Evolutionary conservation across 2,113 vertebrate species (phyloP).

Genomic region (Chamaetylas fuelleborni): DNA sequence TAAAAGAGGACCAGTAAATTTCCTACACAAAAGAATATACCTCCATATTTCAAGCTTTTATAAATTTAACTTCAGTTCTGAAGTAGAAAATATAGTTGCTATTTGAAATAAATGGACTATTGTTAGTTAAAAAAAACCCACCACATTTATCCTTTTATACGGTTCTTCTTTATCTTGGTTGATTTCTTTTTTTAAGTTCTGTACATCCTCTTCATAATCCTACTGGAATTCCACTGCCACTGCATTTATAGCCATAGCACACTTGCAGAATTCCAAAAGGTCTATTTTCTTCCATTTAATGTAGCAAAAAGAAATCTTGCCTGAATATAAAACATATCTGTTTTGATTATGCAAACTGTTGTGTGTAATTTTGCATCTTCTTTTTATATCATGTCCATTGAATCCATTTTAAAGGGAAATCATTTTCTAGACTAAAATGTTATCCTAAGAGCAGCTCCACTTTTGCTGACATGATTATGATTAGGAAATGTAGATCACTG

Average conservation of each 20-base stretch:
- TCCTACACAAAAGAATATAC: neutral
- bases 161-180: neutral
- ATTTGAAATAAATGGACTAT: slow-evolving; percentile 29
- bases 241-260: slow-evolving; percentile 66
- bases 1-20: slow-evolving; percentile 12
- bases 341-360: slow-evolving; percentile 85
- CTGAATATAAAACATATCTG: slow-evolving; percentile 81
- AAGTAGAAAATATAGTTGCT: slow-evolving; percentile 1
- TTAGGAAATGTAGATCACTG: slow-evolving; percentile 81
- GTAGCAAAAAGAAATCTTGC: slow-evolving; percentile 76
- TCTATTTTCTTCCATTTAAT: slow-evolving; percentile 79
- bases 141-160: neutral
- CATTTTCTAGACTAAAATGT: slow-evolving; percentile 82
- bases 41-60: neutral
- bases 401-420: slow-evolving; percentile 83
- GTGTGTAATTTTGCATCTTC: slow-evolving; percentile 80
- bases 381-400: slow-evolving; percentile 85
- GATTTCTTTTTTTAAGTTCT: slow-evolving; percentile 45
- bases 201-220: slow-evolving; percentile 58
- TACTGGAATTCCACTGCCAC: slow-evolving; percentile 67
- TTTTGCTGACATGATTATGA: slow-evolving; percentile 84
- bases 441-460: slow-evolving; percentile 78
- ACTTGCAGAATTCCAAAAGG: slow-evolving; percentile 77
- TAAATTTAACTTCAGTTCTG: slow-evolving; percentile 27
- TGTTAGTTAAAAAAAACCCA: neutral